These are phyloP conservation scores for Agonopterix heracliana DNA, from an alignment of 2,888 invertebrate species.

Conservation along the genomic window DNA sequence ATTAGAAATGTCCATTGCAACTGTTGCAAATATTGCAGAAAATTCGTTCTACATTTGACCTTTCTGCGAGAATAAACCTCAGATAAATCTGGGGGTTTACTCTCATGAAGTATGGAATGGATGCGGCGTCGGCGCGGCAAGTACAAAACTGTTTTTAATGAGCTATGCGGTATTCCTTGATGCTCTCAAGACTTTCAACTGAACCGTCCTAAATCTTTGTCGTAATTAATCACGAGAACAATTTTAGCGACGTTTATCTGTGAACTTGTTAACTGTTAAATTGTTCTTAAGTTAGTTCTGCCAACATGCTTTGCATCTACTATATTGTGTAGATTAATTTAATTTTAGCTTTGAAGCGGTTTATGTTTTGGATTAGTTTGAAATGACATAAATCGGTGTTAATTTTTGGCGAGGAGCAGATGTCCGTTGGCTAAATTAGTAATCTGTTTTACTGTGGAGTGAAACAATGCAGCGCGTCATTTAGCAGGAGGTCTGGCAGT, in stretches of 20 bases:
- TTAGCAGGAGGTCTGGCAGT: slow-evolving; percentile 52
- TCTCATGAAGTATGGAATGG: too few relatives aligned
- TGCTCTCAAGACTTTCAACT: slow-evolving; percentile 13
- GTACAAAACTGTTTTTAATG: slow-evolving; percentile 23
- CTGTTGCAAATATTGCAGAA: background rate
- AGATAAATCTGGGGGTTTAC: too few relatives aligned
- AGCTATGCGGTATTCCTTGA: slow-evolving; percentile 13
- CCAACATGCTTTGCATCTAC: slow-evolving; percentile 29
- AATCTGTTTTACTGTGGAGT: slow-evolving; percentile 29
- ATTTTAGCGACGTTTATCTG: slow-evolving; percentile 40
- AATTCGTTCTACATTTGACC: background rate
- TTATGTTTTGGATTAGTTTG: slow-evolving; percentile 16
- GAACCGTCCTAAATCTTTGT: slow-evolving; percentile 16
- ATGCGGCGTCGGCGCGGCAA: slow-evolving; percentile 6
- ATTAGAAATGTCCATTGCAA: background rate
- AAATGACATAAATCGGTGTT: background rate
- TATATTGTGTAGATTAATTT: slow-evolving; percentile 26
- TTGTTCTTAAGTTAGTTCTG: slow-evolving; percentile 43
- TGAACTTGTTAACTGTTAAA: slow-evolving; percentile 48
- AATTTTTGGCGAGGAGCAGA: slow-evolving; percentile 32
- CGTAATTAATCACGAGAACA: slow-evolving; percentile 47
- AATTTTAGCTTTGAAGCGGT: slow-evolving; percentile 6
- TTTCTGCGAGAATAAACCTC: too few relatives aligned
- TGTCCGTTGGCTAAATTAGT: slow-evolving; percentile 40
- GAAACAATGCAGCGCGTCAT: slow-evolving; percentile 48